These are phyloP conservation scores for Brachionus sp. DNA, from an alignment of 1,140 invertebrate species.

Conservation along the genomic window DNA sequence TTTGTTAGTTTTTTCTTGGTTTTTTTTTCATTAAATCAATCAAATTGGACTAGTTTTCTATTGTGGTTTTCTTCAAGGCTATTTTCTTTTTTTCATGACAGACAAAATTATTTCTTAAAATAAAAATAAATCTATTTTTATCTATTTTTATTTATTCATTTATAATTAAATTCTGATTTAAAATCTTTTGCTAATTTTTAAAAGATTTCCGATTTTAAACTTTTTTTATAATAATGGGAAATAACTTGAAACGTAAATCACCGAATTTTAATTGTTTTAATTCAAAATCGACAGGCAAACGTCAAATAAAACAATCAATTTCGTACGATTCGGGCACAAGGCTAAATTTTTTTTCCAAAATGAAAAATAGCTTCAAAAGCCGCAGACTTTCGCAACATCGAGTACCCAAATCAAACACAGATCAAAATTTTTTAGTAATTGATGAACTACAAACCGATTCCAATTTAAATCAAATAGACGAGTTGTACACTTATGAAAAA, in stretches of 20 bases:
- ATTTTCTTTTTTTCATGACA: neutral
- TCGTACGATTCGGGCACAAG: neutral
- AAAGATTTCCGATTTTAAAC: neutral
- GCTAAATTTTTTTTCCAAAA: neutral
- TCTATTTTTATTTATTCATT: too few species aligned
- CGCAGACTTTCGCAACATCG: neutral
- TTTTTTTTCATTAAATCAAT: neutral
- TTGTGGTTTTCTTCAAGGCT: neutral
- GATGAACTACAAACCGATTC: neutral
- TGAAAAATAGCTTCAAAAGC: constrained; percentile 4
- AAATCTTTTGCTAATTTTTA: neutral
- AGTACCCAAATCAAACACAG: neutral
- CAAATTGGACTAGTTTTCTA: neutral
- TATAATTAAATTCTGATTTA: neutral
- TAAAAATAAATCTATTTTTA: neutral
- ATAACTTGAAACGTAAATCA: neutral
- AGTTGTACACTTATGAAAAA: neutral
- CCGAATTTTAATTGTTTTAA: constrained; percentile 14
- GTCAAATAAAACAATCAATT: neutral
- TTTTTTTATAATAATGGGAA: constrained; percentile 2
- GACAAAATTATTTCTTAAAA: neutral
- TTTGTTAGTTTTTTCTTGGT: neutral
- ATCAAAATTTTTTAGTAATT: constrained; percentile 10
- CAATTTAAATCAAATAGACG: neutral
- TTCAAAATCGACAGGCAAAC: neutral